These are phyloP conservation scores for Conger conger DNA, from an alignment of 2,113 vertebrate genomes.

Conservation along the genomic window DNA sequence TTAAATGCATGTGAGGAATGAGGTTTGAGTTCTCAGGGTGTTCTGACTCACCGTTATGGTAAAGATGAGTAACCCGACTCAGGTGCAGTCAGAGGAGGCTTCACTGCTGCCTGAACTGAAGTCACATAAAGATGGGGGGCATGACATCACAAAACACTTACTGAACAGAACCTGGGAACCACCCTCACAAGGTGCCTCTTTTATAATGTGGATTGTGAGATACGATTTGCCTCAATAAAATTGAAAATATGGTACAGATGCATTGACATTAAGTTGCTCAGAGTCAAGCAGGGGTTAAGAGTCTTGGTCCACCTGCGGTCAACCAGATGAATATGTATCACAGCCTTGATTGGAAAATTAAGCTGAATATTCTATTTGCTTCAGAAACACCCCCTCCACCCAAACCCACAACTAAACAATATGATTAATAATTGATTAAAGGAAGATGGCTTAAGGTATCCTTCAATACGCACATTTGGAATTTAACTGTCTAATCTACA, in stretches of 20 bases:
- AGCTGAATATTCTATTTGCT: conserved; percentile 46
- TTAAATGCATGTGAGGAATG: too few relatives aligned
- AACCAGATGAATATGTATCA: neutral
- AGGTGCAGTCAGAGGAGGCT: too few relatives aligned
- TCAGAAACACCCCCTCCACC: conserved; percentile 20
- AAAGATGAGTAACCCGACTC: too few relatives aligned
- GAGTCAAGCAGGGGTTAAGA: neutral
- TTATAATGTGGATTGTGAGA: neutral
- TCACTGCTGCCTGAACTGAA: too few relatives aligned
- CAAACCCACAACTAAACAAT: conserved; percentile 22
- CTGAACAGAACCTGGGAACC: neutral
- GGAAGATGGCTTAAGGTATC: conserved; percentile 57
- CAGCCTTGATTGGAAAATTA: neutral
- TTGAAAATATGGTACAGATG: neutral
- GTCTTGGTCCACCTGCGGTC: conserved; percentile 11
- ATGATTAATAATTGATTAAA: conserved; percentile 73
- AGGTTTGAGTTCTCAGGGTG: too few relatives aligned
- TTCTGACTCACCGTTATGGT: too few relatives aligned
- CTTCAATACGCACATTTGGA: conserved; percentile 51
- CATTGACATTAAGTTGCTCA: neutral
- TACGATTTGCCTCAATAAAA: neutral
- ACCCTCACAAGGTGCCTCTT: neutral
- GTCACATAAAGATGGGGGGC: too few relatives aligned
- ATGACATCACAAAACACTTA: neutral
- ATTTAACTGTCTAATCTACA: conserved; percentile 38